These are phyloP conservation scores for Cerceris ruficornis DNA, from an alignment of 2,888 invertebrate genomes.

Conservation along the genomic window DNA sequence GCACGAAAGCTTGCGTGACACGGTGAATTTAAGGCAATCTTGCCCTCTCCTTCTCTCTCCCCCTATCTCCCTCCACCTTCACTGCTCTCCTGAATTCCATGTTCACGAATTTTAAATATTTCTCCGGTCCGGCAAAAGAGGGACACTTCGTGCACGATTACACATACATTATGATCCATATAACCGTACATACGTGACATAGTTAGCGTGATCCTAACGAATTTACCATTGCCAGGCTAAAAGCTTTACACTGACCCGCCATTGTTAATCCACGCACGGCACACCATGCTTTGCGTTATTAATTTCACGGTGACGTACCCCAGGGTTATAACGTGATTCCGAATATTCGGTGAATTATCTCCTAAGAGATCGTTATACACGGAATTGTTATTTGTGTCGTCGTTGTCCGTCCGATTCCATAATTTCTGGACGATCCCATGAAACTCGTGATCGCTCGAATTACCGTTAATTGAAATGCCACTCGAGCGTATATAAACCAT, in stretches of 20 bases:
- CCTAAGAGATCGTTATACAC: constrained; percentile 13
- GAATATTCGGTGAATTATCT: constrained; percentile 37
- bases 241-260: constrained; percentile 42
- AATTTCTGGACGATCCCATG: background rate
- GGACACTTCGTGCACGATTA: constrained; percentile 13
- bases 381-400: background rate
- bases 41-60: background rate
- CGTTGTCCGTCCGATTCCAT: background rate
- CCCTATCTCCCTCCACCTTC: no score
- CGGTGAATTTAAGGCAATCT: constrained; percentile 14
- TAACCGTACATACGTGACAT: background rate
- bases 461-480: no score
- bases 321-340: constrained; percentile 30
- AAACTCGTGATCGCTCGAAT: no score
- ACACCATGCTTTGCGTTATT: constrained; percentile 43
- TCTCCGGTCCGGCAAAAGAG: constrained; percentile 12
- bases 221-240: constrained; percentile 49
- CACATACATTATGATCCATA: no score
- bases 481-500: no score
- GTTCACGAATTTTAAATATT: constrained; percentile 46
- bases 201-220: constrained; percentile 57
- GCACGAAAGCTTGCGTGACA: constrained; percentile 49
- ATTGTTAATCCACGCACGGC: constrained; percentile 14
- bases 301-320: constrained; percentile 24
- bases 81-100: background rate